These are phyloP conservation scores for Actinia equina DNA, from an alignment of 64 coral and sea anemone species.

Conservation along the genomic window DNA sequence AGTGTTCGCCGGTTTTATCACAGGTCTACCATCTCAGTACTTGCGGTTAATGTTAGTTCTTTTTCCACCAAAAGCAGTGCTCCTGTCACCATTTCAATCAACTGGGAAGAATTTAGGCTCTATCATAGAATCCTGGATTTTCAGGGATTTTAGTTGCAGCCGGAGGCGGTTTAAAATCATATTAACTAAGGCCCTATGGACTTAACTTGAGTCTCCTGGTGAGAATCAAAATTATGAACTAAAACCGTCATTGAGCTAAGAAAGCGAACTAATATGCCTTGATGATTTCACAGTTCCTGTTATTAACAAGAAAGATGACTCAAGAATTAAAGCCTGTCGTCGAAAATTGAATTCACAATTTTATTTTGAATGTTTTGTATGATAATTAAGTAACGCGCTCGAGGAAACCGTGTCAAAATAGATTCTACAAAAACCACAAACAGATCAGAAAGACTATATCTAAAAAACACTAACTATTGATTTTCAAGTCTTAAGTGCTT, in stretches of 20 bases:
- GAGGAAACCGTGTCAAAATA: neutral
- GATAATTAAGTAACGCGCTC: neutral
- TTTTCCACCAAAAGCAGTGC: neutral
- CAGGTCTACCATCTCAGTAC: neutral
- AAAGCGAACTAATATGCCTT: neutral
- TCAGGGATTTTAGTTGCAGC: too few species aligned
- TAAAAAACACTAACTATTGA: neutral
- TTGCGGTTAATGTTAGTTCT: neutral
- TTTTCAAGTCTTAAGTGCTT: slow-evolving; percentile 4
- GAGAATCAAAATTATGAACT: neutral
- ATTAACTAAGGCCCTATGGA: neutral
- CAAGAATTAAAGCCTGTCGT: neutral
- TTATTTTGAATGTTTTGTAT: neutral
- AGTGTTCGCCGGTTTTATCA: neutral
- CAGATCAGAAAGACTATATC: neutral
- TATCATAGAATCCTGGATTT: too few species aligned
- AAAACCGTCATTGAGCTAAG: neutral
- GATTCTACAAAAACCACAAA: neutral
- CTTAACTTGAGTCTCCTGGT: neutral
- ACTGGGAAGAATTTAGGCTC: too few species aligned
- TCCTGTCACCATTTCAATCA: too few species aligned
- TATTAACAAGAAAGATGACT: neutral
- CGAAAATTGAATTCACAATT: neutral
- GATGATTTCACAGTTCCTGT: neutral
- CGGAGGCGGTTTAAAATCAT: too few species aligned